A percentile compares a stretch with the other conserved stretches of the same genome.
phyloP scores from a whole-genome alignment of 2,113 vertebrate species.

The Isurus oxyrinchus region DNA sequence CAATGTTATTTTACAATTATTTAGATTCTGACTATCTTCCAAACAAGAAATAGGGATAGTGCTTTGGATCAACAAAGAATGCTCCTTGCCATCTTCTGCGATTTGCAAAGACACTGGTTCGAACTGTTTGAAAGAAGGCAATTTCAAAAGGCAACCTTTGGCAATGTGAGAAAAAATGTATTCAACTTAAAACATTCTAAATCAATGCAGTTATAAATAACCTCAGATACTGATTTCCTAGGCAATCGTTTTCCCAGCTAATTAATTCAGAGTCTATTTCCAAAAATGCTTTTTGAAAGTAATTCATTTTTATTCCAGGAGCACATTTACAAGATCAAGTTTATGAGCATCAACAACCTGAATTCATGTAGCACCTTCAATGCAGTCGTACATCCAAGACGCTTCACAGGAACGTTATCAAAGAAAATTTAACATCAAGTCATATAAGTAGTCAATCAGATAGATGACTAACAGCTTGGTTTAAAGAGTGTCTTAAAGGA shows the following conservation, averaged over 20 bases:
- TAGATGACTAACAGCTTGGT: background rate
- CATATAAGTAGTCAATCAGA: background rate
- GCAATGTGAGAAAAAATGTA: background rate
- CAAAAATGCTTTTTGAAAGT: background rate
- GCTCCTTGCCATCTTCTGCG: slow-evolving; percentile 61
- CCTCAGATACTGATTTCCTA: background rate
- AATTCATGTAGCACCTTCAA: background rate
- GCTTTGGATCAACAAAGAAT: slow-evolving; percentile 62
- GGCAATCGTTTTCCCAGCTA: background rate
- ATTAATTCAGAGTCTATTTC: background rate
- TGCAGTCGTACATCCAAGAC: background rate
- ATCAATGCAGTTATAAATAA: background rate
- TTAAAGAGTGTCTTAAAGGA: background rate
- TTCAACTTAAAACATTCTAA: background rate
- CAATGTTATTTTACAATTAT: slow-evolving; percentile 60
- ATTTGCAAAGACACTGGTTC: slow-evolving; percentile 62
- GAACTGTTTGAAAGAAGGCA: slow-evolving; percentile 52
- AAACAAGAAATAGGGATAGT: slow-evolving; percentile 60
- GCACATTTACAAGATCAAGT: background rate
- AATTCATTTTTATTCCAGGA: background rate
- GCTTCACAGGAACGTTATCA: background rate
- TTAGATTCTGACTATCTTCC: slow-evolving; percentile 37
- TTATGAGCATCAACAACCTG: background rate
- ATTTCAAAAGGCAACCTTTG: background rate
- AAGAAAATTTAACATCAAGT: background rate